A percentile compares a stretch with the other conserved stretches of the same genome.
Evolutionary conservation across 2,113 vertebrate species (phyloP).

Genomic region (Corythornis vintsioides): DNA sequence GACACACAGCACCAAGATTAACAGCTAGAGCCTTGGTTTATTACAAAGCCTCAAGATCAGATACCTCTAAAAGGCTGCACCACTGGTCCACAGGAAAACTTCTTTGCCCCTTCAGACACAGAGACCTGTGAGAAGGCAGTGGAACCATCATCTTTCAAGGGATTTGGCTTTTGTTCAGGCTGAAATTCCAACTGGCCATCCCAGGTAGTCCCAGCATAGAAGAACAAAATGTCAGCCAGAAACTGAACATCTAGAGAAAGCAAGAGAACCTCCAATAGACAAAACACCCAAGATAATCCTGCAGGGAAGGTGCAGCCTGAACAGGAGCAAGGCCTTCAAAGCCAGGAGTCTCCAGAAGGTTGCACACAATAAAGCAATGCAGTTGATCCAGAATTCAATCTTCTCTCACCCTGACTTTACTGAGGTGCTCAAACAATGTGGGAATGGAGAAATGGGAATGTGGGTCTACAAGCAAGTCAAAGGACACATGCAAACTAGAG

Average conservation of each 20-base stretch:
- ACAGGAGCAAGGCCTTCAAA: background rate
- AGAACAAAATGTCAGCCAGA: background rate
- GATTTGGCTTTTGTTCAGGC: background rate
- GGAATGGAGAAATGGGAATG: background rate
- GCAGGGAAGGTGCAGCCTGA: background rate
- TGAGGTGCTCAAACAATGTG: background rate
- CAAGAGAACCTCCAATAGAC: background rate
- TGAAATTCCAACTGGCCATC: background rate
- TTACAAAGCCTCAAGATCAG: background rate
- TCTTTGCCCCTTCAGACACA: background rate
- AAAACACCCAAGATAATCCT: background rate
- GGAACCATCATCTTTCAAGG: background rate
- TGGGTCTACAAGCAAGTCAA: background rate
- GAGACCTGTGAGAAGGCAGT: background rate
- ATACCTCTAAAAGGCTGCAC: background rate
- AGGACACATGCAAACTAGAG: background rate
- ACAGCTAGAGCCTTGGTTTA: background rate
- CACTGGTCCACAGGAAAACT: background rate
- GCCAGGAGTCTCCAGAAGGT: background rate
- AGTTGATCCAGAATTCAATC: background rate
- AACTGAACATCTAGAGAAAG: background rate
- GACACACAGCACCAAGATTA: background rate
- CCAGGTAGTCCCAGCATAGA: background rate
- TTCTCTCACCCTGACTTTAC: background rate
- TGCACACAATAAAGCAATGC: background rate